Evolutionary conservation across 1,140 invertebrate species (phyloP).

Genomic region (Goniozus legneri): DNA sequence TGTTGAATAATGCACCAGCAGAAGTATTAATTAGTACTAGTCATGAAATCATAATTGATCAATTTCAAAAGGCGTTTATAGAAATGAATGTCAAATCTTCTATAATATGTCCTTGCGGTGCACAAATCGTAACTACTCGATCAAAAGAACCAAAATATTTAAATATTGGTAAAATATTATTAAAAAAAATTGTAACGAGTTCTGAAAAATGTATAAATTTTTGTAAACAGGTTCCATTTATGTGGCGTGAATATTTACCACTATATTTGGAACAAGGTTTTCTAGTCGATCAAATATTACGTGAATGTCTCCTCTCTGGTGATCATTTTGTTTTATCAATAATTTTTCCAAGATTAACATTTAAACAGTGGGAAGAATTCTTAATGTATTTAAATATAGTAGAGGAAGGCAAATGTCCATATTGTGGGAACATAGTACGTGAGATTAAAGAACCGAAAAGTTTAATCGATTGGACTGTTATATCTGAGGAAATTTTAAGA

Average conservation of each 20-base stretch:
- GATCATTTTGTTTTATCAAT: constrained; percentile 36
- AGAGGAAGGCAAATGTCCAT: constrained; percentile 35
- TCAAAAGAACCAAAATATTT: constrained; percentile 37
- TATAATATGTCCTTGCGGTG: constrained; percentile 35
- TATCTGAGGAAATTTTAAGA: constrained; percentile 36
- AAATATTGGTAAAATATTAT: constrained; percentile 30
- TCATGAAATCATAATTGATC: constrained; percentile 24
- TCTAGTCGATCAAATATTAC: constrained; percentile 23
- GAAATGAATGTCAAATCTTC: constrained; percentile 31
- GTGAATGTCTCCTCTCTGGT: constrained; percentile 35
- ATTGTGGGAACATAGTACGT: constrained; percentile 26
- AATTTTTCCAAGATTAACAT: constrained; percentile 31
- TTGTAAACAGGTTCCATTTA: constrained; percentile 59
- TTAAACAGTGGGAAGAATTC: constrained; percentile 33
- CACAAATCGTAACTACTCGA: constrained; percentile 21
- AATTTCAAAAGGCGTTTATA: constrained; percentile 35
- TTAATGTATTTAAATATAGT: constrained; percentile 25
- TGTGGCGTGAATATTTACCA: constrained; percentile 51
- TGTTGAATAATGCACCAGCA: constrained; percentile 34
- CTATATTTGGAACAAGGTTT: constrained; percentile 19
- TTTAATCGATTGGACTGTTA: constrained; percentile 38
- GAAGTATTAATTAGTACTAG: constrained; percentile 24
- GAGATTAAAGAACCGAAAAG: constrained; percentile 9
- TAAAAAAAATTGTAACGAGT: constrained; percentile 26
- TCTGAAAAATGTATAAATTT: constrained; percentile 34